phyloP scores from a whole-genome alignment of 2,888 invertebrate species.

The Amphiduros pacificus region DNA sequence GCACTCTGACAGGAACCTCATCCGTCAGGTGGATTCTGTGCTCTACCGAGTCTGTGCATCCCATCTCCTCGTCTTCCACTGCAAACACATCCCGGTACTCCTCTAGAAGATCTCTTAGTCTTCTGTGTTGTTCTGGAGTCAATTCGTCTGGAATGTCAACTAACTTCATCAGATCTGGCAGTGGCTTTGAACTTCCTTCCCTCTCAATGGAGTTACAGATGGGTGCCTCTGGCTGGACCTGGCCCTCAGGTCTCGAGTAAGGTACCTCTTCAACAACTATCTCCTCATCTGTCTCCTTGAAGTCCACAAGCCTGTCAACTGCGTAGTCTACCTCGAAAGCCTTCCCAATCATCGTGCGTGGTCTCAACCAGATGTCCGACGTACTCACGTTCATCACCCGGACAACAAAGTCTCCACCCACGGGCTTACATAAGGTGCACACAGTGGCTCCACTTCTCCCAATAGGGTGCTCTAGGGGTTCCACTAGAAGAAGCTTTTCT shows the following conservation, averaged over 20 bases:
- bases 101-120: no score
- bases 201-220: no score
- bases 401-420: not conserved
- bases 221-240: no score
- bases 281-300: not conserved
- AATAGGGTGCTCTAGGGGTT: not conserved
- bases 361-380: not conserved
- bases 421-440: not conserved
- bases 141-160: no score
- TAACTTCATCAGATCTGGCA: no score
- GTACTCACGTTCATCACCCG: not conserved
- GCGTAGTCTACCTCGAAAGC: not conserved
- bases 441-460: not conserved
- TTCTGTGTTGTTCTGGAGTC: no score
- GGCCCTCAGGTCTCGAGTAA: not conserved
- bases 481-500: not conserved
- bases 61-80: not conserved
- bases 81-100: constrained; percentile 4
- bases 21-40: not conserved
- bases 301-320: not conserved
- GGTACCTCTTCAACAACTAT: not conserved
- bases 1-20: not conserved
- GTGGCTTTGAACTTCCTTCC: no score
- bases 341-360: not conserved
- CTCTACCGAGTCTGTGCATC: not conserved